Evolutionary conservation across 2,888 invertebrate species (phyloP), one percentile per base, ranked within the genome.

Genomic region (Phasia obesa): DNA sequence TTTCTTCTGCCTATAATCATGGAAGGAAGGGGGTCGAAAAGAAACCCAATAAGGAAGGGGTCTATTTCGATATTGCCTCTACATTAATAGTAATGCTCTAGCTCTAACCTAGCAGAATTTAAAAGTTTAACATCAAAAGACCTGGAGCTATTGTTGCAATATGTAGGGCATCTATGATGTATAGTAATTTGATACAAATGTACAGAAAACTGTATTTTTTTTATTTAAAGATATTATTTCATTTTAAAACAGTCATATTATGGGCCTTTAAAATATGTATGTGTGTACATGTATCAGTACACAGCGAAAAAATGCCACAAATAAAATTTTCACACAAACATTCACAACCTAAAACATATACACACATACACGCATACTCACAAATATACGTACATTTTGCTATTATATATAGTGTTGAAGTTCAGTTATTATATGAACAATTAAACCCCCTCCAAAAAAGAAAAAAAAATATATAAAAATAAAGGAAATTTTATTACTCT

Each of bases 401-500:
- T 17, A 17, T 53, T 35, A 27, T 35, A 27, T 49, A 64, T 60
- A 65, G 71, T 79, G 60, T 35, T 73, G 62, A 74, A 78, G 78
- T 81, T 71, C 74, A 69, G 80, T 74, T 67, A 55, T 81, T 84
- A 80, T 80, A 85, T 78, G 79, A 86, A 87, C 85, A 87, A 80
- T 81, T 78, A 85, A 87, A 88, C 83, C 9, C 35, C 35, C 77
- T 51, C 71, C 42, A 79, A 71, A 65, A 70, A 67, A 81, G 73
- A 73, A 74, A 86, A 86, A 85, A 86, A 86, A 85, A 87, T 85
- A 85, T 85, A 19, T 15, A 35, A 35, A 35, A 35, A 35, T 55
- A 31, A 31, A 67, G 64, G 57, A 88, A 87, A 88, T 89, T 89
- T 88, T 88, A 87, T 89, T 89, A 85, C 87, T 86, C 86, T 89